Evolutionary conservation across 2,797 vertebrate species (phyloP).

Genomic region (Gobio occitaniae): DNA sequence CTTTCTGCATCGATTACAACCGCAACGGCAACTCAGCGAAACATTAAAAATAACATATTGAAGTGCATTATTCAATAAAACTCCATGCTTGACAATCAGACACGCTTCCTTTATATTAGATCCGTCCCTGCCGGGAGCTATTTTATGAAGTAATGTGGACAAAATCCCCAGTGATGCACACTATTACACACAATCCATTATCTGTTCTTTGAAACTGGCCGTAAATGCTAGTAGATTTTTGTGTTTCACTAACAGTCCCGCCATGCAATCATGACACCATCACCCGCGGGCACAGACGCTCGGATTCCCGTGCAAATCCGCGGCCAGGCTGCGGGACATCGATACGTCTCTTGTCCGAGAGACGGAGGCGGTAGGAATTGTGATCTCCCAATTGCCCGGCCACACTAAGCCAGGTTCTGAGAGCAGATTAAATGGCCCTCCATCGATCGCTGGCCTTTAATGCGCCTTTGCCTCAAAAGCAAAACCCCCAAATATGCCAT

Average conservation of each 20-base stretch:
- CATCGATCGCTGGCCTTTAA: slow-evolving; percentile 76
- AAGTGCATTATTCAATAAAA: neutral
- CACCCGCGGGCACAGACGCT: neutral
- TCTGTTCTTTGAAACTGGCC: neutral
- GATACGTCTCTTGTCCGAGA: slow-evolving; percentile 65
- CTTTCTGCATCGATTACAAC: neutral
- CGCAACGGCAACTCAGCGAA: neutral
- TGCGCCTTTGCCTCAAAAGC: slow-evolving; percentile 65
- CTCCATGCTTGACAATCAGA: neutral
- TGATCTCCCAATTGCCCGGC: slow-evolving; percentile 57
- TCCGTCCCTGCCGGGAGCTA: neutral
- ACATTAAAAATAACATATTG: neutral
- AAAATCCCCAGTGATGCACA: neutral
- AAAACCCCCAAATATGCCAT: slow-evolving; percentile 70
- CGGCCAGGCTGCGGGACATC: slow-evolving; percentile 53
- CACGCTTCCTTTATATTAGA: neutral
- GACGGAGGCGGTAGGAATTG: slow-evolving; percentile 35
- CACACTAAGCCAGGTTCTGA: slow-evolving; percentile 59
- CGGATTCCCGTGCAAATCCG: slow-evolving; percentile 34
- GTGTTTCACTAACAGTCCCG: neutral
- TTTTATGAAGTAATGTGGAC: neutral
- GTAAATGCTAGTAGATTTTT: neutral
- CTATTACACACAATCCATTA: neutral
- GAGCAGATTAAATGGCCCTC: slow-evolving; percentile 74
- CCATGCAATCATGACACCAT: slow-evolving; percentile 9